A percentile compares a stretch with the other conserved stretches of the same genome.
Conservation (phyloP, 2,113 vertebrate species). For the Sceloporus tristichus region DNA sequence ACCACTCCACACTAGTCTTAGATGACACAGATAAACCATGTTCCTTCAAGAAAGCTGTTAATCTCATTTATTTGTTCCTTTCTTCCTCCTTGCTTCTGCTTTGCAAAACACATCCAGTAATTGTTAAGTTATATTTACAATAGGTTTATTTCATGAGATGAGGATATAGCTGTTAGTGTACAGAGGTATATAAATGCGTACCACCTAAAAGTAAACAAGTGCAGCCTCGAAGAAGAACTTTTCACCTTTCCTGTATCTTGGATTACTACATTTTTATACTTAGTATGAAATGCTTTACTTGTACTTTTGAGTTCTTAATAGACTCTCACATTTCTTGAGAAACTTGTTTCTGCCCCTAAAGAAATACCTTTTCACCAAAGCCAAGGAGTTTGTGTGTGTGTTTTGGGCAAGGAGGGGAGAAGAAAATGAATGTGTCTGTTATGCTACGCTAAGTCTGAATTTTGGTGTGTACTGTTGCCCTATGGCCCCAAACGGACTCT, state of each 20-base stretch:
- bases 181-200: background rate
- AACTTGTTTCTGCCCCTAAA: background rate
- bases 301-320: no score
- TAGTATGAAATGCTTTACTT: background rate
- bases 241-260: constrained; percentile 7
- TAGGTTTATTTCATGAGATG: constrained; percentile 2
- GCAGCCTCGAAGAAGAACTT: background rate
- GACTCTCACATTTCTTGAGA: background rate
- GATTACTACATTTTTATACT: background rate
- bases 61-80: background rate
- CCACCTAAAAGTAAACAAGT: constrained; percentile 4
- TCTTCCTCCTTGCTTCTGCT: background rate
- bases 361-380: background rate
- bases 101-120: background rate
- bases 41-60: background rate
- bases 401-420: background rate
- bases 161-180: background rate
- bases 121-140: background rate
- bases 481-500: no score
- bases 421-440: background rate
- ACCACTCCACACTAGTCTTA: background rate
- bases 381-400: background rate
- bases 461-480: no score
- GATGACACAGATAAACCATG: background rate
- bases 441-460: no score